Evolutionary conservation across 2,888 invertebrate species (phyloP).

Genomic region (Mimumesa dahlbomi): DNA sequence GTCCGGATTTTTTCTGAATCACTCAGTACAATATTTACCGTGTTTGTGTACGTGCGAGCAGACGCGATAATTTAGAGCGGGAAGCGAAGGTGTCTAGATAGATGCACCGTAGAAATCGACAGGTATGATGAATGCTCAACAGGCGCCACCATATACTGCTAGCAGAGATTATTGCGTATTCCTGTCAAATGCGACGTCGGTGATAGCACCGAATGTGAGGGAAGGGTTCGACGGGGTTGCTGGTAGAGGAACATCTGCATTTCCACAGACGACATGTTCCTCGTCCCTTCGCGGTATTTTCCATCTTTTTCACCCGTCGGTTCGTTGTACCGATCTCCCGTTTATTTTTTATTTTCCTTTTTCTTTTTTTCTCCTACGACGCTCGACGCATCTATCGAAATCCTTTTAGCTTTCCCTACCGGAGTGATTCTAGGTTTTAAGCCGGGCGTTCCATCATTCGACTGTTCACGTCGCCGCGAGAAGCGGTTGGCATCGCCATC

Average conservation of each 20-base stretch:
- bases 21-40: constrained; percentile 31
- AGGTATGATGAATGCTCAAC: constrained; percentile 75
- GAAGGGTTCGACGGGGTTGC: constrained; percentile 32
- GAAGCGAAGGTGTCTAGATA: constrained; percentile 72
- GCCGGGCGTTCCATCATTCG: constrained; percentile 61
- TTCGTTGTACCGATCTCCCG: constrained; percentile 12
- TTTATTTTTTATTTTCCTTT: constrained; percentile 12
- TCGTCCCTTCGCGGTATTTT: neutral
- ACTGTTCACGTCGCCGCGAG: constrained; percentile 51
- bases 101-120: constrained; percentile 73
- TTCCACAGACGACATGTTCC: constrained; percentile 37
- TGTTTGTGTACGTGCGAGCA: constrained; percentile 50
- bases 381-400: constrained; percentile 61
- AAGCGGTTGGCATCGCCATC: constrained; percentile 27
- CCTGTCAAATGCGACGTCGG: constrained; percentile 66
- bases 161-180: constrained; percentile 72
- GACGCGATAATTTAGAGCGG: constrained; percentile 73
- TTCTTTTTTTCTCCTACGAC: constrained; percentile 8
- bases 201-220: constrained; percentile 38
- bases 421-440: constrained; percentile 65
- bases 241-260: constrained; percentile 59
- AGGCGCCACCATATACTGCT: constrained; percentile 63
- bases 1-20: constrained; percentile 11
- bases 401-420: constrained; percentile 63
- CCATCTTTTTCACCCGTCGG: constrained; percentile 11